Conservation (phyloP, 2,797 vertebrate species). For the Avahi laniger region DNA sequence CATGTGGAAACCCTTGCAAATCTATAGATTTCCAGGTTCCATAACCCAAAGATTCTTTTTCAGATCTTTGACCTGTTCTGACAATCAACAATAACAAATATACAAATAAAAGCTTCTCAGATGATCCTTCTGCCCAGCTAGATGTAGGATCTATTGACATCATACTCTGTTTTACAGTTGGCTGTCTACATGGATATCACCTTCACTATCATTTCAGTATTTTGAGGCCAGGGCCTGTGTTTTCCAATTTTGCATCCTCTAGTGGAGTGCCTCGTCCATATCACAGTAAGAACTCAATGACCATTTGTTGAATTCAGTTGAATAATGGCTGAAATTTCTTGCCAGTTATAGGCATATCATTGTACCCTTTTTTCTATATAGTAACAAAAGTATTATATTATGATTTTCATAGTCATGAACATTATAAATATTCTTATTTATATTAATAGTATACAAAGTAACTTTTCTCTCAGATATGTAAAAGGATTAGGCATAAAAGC, state of each 20-base stretch:
- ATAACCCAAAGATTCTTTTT: background rate
- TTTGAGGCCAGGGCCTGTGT: background rate
- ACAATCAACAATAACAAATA: background rate
- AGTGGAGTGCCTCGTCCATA: background rate
- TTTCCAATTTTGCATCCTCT: background rate
- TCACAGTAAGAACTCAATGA: background rate
- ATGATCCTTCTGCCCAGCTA: background rate
- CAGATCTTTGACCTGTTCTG: background rate
- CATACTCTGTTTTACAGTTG: background rate
- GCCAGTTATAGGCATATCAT: background rate
- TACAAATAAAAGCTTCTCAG: background rate
- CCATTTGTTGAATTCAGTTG: background rate
- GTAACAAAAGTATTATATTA: background rate
- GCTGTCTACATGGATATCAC: background rate
- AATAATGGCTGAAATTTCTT: background rate
- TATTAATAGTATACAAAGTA: background rate
- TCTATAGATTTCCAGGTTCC: background rate
- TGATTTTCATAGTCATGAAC: background rate
- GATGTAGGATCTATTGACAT: background rate
- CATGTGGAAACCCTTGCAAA: background rate
- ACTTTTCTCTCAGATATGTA: background rate
- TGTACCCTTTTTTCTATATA: background rate
- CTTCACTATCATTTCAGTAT: background rate
- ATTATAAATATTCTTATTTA: background rate
- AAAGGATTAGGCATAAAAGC: background rate